These are phyloP conservation scores for Psittacara wagleri DNA, from an alignment of 2,113 vertebrate genomes.

Conservation along the genomic window DNA sequence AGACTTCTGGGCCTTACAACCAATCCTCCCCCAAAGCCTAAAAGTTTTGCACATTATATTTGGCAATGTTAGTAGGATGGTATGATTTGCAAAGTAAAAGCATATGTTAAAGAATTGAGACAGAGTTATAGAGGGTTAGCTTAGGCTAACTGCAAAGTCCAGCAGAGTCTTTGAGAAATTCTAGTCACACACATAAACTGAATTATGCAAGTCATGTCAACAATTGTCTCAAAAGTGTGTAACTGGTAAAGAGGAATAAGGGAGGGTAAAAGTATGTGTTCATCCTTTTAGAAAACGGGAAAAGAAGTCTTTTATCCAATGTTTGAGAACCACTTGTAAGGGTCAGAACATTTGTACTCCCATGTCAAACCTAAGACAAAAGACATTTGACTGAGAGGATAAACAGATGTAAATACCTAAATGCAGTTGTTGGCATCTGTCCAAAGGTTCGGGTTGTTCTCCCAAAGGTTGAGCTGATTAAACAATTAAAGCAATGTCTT, in stretches of 20 bases:
- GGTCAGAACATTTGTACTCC: slow-evolving; percentile 72
- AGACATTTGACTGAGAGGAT: slow-evolving; percentile 71
- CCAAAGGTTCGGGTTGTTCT: slow-evolving; percentile 60
- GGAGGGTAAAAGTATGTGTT: slow-evolving; percentile 60
- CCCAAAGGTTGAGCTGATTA: slow-evolving; percentile 40
- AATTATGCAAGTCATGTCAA: slow-evolving; percentile 71
- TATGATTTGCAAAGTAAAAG: background rate
- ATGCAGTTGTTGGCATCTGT: slow-evolving; percentile 70
- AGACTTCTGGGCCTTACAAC: background rate
- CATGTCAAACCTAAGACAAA: slow-evolving; percentile 65
- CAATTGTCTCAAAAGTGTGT: slow-evolving; percentile 56
- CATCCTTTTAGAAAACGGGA: slow-evolving; percentile 55
- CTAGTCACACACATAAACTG: slow-evolving; percentile 67
- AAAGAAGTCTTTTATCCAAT: slow-evolving; percentile 48
- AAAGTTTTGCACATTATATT: background rate
- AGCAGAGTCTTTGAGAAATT: slow-evolving; percentile 49
- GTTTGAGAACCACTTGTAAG: slow-evolving; percentile 59
- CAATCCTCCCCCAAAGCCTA: background rate
- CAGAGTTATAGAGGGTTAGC: background rate
- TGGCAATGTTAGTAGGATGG: background rate
- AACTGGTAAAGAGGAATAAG: slow-evolving; percentile 52
- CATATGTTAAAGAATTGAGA: background rate
- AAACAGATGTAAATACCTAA: slow-evolving; percentile 79
- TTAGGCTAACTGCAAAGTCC: background rate
- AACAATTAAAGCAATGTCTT: slow-evolving; percentile 46